Base-by-base conservation (phyloP, 2,888 invertebrate species). In the Nudaria mundana region DNA sequence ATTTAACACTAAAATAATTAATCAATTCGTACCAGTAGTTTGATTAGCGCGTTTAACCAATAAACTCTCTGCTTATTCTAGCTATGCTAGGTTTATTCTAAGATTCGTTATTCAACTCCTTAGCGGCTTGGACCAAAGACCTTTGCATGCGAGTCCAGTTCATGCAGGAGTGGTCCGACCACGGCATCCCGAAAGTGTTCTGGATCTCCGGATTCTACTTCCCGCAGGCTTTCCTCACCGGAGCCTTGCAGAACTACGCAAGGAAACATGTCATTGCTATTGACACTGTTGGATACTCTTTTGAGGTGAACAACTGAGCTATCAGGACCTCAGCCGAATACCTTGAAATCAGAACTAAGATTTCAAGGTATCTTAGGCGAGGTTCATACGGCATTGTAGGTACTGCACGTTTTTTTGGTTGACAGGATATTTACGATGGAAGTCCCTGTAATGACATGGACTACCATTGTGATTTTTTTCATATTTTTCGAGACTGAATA, bases 131-230 rank as follows among this genome's bases (percentile, higher is more conserved):
- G 93, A 91, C 93, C 5, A 80, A 84, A 24, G 93, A 94, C 66
- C 76, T 93, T 28, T 84, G 88, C 26, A 87, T 84, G 22, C 91
- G 95, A 49, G 90, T 94, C 15, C 78, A 76, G 28, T 93, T 93
- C 78, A 90, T 93, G 70, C 78, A 80, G 30, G 74, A 81, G 24
- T 96, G 95, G 95, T 90, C 91, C 5, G 81, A 90, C 10, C 39
- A 73, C 0, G 94, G 94, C 5, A 93, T 94, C 48, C 95, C 95
- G 0, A 76, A 90, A 18, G 91, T 92, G 33, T 95, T 95, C 81
- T 96, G 95, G 95, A 93, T 96, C 52, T 94, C 95, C 0, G 95
- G 95, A 0, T 95, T 96, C 77, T 96, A 93, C 81, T 96, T 95
- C 81, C 95, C 95, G 0, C 95, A 96, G 73, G 95, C 95, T 1